These are phyloP conservation scores for Melieria crassipennis DNA, from an alignment of 2,888 invertebrate species.

Conservation along the genomic window DNA sequence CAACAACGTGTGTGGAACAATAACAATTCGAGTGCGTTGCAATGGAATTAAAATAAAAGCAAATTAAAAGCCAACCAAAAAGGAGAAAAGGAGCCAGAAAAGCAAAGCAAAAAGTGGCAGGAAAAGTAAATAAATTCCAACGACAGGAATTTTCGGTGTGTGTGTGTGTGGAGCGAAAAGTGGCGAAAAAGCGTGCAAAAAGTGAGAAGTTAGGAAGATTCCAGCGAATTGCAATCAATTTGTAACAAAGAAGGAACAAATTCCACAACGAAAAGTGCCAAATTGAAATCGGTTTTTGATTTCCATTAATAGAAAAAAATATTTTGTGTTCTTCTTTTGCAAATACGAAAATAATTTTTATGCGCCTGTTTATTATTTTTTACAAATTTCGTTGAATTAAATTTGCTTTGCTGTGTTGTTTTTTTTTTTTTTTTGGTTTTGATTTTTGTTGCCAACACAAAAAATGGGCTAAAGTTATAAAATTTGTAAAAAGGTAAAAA, in stretches of 20 bases:
- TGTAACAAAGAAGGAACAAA: constrained; percentile 4
- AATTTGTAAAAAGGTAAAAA: constrained; percentile 7
- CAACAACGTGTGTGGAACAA: constrained; percentile 13
- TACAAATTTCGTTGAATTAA: not conserved
- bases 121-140: not conserved
- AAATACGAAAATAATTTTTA: not conserved
- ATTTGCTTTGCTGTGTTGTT: not conserved
- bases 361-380: no score
- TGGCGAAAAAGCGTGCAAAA: constrained; percentile 2
- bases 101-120: not conserved
- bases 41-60: constrained; percentile 22
- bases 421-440: constrained; percentile 6
- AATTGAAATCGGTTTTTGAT: not conserved
- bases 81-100: constrained; percentile 5
- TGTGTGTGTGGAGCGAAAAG: constrained; percentile 14
- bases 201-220: not conserved
- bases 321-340: not conserved
- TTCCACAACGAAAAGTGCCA: constrained; percentile 10
- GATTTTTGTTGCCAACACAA: not conserved
- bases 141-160: constrained; percentile 6
- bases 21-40: constrained; percentile 21
- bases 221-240: not conserved
- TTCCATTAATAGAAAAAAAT: no score
- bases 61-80: constrained; percentile 25
- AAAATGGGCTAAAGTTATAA: not conserved